Evolutionary conservation across 2,113 vertebrate genomes (phyloP).

Genomic region (Pionites leucogaster): DNA sequence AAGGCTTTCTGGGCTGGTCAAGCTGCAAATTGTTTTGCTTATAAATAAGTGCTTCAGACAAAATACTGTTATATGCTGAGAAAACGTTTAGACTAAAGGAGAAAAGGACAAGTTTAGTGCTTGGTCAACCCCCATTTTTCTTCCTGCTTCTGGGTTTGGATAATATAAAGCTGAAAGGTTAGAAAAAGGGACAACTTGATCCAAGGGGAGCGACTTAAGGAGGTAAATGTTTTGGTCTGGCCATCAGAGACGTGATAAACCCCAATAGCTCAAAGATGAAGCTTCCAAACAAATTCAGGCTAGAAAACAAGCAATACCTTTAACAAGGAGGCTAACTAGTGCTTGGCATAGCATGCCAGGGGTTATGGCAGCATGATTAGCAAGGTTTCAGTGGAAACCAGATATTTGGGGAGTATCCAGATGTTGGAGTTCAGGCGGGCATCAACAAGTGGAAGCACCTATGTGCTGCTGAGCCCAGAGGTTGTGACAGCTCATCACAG

Average conservation of each 20-base stretch:
- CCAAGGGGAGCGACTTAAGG: not conserved
- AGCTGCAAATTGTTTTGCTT: not conserved
- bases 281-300: not conserved
- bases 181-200: not conserved
- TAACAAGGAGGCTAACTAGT: not conserved
- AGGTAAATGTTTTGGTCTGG: not conserved
- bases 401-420: not conserved
- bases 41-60: not conserved
- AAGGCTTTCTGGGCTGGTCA: not conserved
- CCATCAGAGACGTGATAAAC: not conserved
- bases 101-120: not conserved
- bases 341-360: not conserved
- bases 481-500: not conserved
- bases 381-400: not conserved
- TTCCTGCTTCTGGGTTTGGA: not conserved
- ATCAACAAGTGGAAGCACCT: not conserved
- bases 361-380: not conserved
- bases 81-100: not conserved
- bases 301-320: not conserved
- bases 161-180: not conserved
- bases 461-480: not conserved
- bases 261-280: not conserved
- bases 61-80: fast-evolving
- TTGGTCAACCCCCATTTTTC: not conserved
- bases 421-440: fast-evolving